Evolutionary conservation across 2,888 invertebrate species (phyloP), one percentile per base, ranked within the genome.

Genomic region (Xanthostigma xanthostigma): DNA sequence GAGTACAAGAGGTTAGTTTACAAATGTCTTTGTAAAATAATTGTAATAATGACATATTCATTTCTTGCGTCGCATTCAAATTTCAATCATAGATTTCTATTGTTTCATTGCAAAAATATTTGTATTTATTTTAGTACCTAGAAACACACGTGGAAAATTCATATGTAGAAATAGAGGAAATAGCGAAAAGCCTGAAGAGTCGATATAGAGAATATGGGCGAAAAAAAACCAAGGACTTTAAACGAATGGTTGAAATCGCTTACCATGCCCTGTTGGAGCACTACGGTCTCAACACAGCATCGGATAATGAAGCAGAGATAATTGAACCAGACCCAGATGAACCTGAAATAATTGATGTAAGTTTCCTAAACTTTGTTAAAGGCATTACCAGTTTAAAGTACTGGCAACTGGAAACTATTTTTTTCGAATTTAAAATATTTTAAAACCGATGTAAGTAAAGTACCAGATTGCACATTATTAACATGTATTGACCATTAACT

Each of bases 61-160:
- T 50, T 35, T 50, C 13, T 38, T 41, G 39, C n/a, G 27, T 37
- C 33, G 45, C 27, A 38, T 44, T 34, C 17, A 12, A 46, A 42
- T 41, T 36, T 51, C n/a, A 14, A 43, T 36, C 38, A 46, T 17
- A 45, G 51, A 49, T 27, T 27, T 27, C 5, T 27, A 27, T 27
- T 6, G 27, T 27, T 27, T 27, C 2, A 17, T 17, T 27, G 27
- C 6, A 6, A 27, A 27, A 27, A 6, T 27, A 6, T 17, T 17
- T 27, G 27, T 27, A 5, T 27, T 3, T 27, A 27, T 67, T 69
- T 40, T 57, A 85, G 76, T 89, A 89, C 64, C 73, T 90, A 58
- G 84, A 84, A 54, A 81, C 82, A 58, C 85, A 88, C 70, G 81
- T 82, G 53, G 81, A 85, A 59, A 81, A 84, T 66, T 81, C 81